Percentiles rank a stretch among this genome's conserved stretches.
Evolutionary conservation across 1,140 invertebrate genomes (phyloP).

Genomic region (Drosophila willistoni): DNA sequence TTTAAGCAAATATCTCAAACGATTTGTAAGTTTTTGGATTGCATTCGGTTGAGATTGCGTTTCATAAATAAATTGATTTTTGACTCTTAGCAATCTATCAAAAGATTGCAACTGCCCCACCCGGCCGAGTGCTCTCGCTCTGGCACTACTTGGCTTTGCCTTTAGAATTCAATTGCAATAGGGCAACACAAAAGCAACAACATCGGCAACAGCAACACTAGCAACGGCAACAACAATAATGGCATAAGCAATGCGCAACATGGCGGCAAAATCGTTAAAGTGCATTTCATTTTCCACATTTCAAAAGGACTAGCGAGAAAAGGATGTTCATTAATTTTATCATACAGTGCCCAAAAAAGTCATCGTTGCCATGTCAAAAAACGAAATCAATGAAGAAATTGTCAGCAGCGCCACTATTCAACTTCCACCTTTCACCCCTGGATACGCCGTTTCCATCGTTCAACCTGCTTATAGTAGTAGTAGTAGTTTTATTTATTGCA

Average conservation of each 20-base stretch:
- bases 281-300: constrained; percentile 53
- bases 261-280: constrained; percentile 3
- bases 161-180: constrained; percentile 52
- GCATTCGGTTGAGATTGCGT: constrained; percentile 7
- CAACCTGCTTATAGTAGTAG: not conserved
- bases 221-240: constrained; percentile 17
- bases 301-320: constrained; percentile 42
- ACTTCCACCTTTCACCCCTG: not conserved
- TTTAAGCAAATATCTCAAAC: not conserved
- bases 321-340: constrained; percentile 73
- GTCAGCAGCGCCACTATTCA: constrained; percentile 36
- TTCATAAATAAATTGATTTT: constrained; percentile 58
- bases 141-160: constrained; percentile 17
- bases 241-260: not conserved
- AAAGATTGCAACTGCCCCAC: constrained; percentile 37
- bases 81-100: constrained; percentile 1
- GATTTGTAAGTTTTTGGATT: not conserved
- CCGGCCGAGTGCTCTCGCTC: constrained; percentile 1
- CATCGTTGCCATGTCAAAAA: constrained; percentile 20
- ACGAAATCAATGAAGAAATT: constrained; percentile 61
- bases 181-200: constrained; percentile 28
- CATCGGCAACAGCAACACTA: constrained; percentile 24
- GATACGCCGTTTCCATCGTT: no score
- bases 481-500: constrained; percentile 57
- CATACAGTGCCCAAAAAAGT: constrained; percentile 31